These are phyloP conservation scores for Echiichthys vipera DNA, from an alignment of 2,797 vertebrate genomes.

Conservation along the genomic window DNA sequence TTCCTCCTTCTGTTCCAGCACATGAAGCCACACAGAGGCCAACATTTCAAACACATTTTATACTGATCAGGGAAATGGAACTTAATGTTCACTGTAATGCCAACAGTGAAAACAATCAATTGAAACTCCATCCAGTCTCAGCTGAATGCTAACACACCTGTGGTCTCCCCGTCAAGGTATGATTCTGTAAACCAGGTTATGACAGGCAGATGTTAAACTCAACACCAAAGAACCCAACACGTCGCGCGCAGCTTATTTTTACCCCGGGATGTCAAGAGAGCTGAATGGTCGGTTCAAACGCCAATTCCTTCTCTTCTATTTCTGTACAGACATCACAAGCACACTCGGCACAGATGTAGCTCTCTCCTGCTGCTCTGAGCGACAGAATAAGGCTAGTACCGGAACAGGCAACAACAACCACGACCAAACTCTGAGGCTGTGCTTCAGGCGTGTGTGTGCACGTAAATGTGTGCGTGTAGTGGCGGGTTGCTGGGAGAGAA, in stretches of 20 bases:
- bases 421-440: constrained; percentile 54
- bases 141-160: constrained; percentile 27
- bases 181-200: constrained; percentile 14
- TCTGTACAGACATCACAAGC: constrained; percentile 68
- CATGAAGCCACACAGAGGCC: background rate
- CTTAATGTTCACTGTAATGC: background rate
- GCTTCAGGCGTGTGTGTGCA: constrained; percentile 51
- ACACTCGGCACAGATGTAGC: constrained; percentile 67
- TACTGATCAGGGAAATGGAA: background rate
- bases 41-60: background rate
- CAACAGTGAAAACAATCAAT: background rate
- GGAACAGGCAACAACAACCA: constrained; percentile 66
- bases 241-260: constrained; percentile 60
- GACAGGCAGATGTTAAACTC: constrained; percentile 54
- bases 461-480: constrained; percentile 21
- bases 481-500: constrained; percentile 45
- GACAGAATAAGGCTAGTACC: constrained; percentile 79
- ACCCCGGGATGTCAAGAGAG: constrained; percentile 56
- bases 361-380: constrained; percentile 74
- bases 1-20: background rate
- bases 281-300: constrained; percentile 71
- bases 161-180: constrained; percentile 8
- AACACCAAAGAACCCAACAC: constrained; percentile 35
- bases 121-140: constrained; percentile 3
- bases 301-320: constrained; percentile 68